Evolutionary conservation across 2,888 invertebrate species (phyloP).

Genomic region (Pristionchus fissidentatus): DNA sequence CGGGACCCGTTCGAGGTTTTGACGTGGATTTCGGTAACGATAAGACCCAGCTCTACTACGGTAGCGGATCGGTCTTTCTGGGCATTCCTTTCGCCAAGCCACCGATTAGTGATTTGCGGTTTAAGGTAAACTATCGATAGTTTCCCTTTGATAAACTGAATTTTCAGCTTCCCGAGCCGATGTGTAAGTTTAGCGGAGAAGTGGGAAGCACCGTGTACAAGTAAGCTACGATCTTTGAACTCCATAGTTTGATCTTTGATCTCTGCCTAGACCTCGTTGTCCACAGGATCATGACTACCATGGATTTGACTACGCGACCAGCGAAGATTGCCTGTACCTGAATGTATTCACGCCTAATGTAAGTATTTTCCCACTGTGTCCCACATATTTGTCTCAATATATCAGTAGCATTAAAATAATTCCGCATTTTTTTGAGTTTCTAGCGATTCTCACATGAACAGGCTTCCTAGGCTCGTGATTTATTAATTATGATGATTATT

Average conservation of each 20-base stretch:
- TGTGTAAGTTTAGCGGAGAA: neutral
- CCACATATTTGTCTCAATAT: neutral
- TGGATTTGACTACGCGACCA: neutral
- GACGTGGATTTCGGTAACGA: conserved; percentile 40
- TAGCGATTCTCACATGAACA: neutral
- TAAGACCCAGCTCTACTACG: conserved; percentile 30
- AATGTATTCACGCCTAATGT: conserved; percentile 36
- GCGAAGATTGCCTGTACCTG: conserved; percentile 43
- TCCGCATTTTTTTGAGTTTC: neutral
- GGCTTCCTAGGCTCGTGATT: neutral
- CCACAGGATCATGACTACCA: conserved; percentile 15
- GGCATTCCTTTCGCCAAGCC: conserved; percentile 19
- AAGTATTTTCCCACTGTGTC: too few relatives aligned
- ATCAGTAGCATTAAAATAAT: too few relatives aligned
- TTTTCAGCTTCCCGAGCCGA: conserved; percentile 6
- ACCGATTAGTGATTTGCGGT: conserved; percentile 18
- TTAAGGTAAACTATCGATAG: conserved; percentile 29
- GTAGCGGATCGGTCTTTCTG: conserved; percentile 18
- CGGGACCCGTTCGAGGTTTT: conserved; percentile 7
- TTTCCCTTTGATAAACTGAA: too few relatives aligned
- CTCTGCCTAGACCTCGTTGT: neutral
- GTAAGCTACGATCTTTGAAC: neutral
- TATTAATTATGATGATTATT: neutral
- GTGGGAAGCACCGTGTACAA: conserved; percentile 24
- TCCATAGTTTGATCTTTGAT: neutral